phyloP scores from a whole-genome alignment of 2,113 vertebrate species.

The Trochalopteron elliotii region DNA sequence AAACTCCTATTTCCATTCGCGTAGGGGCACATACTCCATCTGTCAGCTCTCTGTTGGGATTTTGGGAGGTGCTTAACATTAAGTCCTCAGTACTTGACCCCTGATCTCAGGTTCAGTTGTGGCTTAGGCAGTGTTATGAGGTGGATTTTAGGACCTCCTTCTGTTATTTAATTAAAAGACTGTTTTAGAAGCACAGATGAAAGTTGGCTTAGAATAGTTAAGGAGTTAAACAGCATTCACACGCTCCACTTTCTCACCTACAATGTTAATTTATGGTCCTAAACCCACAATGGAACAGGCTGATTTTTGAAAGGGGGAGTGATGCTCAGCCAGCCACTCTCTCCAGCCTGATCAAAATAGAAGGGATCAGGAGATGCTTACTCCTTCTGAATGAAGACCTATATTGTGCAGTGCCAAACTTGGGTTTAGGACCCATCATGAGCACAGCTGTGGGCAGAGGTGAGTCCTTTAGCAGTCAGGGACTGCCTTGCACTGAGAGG shows the following conservation, averaged over 20 bases:
- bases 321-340: not conserved
- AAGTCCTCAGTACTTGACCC: not conserved
- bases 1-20: rapidly evolving
- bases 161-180: not conserved
- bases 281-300: not conserved
- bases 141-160: not conserved
- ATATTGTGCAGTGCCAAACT: not conserved
- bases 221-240: not conserved
- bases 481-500: not conserved
- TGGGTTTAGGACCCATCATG: rapidly evolving
- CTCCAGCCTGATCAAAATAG: not conserved
- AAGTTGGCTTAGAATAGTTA: not conserved
- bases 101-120: not conserved
- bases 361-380: not conserved
- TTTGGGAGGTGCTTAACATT: not conserved
- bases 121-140: not conserved
- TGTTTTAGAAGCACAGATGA: not conserved
- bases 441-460: not conserved
- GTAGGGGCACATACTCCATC: rapidly evolving
- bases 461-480: not conserved
- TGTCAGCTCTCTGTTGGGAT: not conserved
- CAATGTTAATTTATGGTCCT: not conserved
- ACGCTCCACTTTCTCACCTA: not conserved
- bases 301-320: not conserved
- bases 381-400: not conserved